Conservation (phyloP, 2,888 invertebrate genomes). For the Dryobotodes eremita region DNA sequence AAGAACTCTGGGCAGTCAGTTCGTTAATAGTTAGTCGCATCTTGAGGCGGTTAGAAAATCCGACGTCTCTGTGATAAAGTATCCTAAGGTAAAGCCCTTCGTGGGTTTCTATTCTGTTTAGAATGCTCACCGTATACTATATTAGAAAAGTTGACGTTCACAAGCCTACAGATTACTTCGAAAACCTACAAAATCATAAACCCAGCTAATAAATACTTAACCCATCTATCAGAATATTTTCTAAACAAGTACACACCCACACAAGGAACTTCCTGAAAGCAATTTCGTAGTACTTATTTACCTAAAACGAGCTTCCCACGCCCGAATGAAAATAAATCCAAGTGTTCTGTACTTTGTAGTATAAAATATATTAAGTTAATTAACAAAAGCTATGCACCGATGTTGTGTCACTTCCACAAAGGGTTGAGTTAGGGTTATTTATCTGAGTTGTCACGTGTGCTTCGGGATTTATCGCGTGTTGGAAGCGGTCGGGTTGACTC, state of each 20-base stretch:
- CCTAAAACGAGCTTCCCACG: constrained; percentile 53
- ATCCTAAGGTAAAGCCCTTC: not conserved
- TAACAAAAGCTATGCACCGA: constrained; percentile 67
- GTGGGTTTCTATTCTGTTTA: not conserved
- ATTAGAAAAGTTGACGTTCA: constrained; percentile 1
- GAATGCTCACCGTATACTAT: not conserved
- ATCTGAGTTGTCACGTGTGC: constrained; percentile 81
- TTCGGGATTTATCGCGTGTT: constrained; percentile 78
- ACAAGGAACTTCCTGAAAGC: constrained; percentile 51
- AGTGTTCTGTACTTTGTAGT: constrained; percentile 52
- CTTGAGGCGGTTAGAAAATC: not conserved
- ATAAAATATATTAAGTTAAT: constrained; percentile 67
- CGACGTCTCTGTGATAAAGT: not conserved
- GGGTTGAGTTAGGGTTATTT: constrained; percentile 74
- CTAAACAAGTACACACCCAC: constrained; percentile 51
- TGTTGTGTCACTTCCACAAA: constrained; percentile 67
- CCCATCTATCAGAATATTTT: constrained; percentile 24
- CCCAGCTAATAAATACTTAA: constrained; percentile 18
- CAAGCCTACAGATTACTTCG: constrained; percentile 3
- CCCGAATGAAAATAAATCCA: constrained; percentile 53
- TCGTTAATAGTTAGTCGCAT: too few species aligned
- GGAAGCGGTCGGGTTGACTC: constrained; percentile 59
- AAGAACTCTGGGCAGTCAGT: not conserved
- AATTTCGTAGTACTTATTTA: constrained; percentile 60
- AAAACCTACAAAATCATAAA: constrained; percentile 41